phyloP scores from a whole-genome alignment of 2,113 vertebrate genomes.

The Lethenteron reissneri region DNA sequence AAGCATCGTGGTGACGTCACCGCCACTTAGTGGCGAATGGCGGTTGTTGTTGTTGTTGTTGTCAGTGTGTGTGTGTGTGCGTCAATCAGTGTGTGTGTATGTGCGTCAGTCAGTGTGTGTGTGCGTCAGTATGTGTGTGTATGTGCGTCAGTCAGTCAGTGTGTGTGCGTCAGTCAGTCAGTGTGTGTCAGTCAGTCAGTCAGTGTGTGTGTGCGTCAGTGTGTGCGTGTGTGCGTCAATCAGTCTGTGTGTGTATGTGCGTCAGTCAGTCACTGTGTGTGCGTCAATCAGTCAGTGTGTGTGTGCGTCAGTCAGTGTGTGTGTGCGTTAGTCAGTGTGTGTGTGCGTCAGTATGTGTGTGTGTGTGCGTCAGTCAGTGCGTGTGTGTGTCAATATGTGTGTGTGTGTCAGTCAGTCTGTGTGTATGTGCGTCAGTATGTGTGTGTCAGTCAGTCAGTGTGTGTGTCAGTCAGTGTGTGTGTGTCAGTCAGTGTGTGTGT shows the following conservation, averaged over 20 bases:
- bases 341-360: not conserved
- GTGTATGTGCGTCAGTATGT: not conserved
- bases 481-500: not conserved
- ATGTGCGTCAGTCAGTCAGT: not conserved
- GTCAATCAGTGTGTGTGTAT: not conserved
- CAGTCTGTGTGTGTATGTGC: not conserved
- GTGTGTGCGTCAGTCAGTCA: not conserved
- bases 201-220: not conserved
- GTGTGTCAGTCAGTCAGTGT: not conserved
- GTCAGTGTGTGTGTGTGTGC: not conserved
- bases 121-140: not conserved
- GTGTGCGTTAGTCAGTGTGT: not conserved
- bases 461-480: not conserved
- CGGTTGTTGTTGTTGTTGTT: too few species aligned
- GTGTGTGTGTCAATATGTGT: not conserved
- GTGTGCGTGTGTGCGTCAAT: not conserved
- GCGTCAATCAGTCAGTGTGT: not conserved
- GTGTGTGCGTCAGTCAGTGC: not conserved
- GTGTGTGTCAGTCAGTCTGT: not conserved
- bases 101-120: constrained; percentile 1
- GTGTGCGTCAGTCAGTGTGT: not conserved
- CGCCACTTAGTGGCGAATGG: too few species aligned
- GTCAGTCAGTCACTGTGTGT: not conserved
- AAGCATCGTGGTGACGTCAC: too few species aligned
- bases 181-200: not conserved